Base-by-base conservation (phyloP, 2,797 vertebrate genomes). In the Manis crassicaudata region DNA sequence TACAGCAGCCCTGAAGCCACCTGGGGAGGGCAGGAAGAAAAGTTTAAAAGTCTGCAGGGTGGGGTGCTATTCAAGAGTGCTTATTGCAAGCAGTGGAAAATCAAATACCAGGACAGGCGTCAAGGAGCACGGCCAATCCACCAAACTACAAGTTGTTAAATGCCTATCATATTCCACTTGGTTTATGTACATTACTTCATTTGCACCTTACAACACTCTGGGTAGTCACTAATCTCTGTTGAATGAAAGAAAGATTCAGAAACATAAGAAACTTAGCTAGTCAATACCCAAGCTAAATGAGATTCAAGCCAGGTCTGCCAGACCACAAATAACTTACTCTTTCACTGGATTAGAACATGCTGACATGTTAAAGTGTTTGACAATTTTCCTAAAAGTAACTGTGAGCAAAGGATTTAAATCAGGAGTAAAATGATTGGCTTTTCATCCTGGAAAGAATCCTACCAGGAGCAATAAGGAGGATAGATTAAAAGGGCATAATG, bases 331-430 rank as follows among this genome's bases (percentile, higher is more conserved):
- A 96, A 84, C 13, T 92, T 90, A 68, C 40, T 67, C n/a, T 87
- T 92, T n/a, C n/a, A 46, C 18, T 40, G 29, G 3, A 75, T n/a
- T 56, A 35, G 23, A 80, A 68, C 11, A 63, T 43, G n/a, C 43
- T 88, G 73, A 89, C n/a, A 87, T 3, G 20, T 35, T 60, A 27
- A 72, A 52, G 32, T 77, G 37, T 73, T 23, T 56, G 23, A 81
- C 37, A 56, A 90, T 56, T 92, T 68, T 90, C 72, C 75, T 89
- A 8, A 88, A 94, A 94, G 46, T 76, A 95, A 94, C 6, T 87
- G 54, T 60, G 60, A 95, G 11, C 65, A 80, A 94, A 82, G 52
- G 63, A 29, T 58, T 88, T 73, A n/a, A 35, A 85, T 68, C 40
- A 58, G 43, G 25, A 80, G 8, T 63, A 43, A 67, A 40, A 65